Conservation (phyloP, 2,113 vertebrate genomes). For the Danio rerio region GRCz12tu NC_133186.1:9507001-9507500, state of each 20-base stretch:
- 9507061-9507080: neutral
- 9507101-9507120: neutral
- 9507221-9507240: too few species aligned
- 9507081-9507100: neutral
- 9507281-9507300: constrained; percentile 50
- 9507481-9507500: neutral
- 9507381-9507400: too few species aligned
- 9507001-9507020: neutral
- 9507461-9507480: too few species aligned
- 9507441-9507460: too few species aligned
- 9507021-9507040: neutral
- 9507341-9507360: too few species aligned
- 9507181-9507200: constrained; percentile 33
- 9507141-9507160: neutral
- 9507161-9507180: neutral
- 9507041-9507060: neutral
- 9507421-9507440: too few species aligned
- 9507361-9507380: too few species aligned
- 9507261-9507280: constrained; percentile 52
- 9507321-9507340: too few species aligned
- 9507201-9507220: constrained; percentile 48
- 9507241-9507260: too few species aligned
- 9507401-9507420: too few species aligned
- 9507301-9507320: constrained; percentile 53
- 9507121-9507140: neutral